Evolutionary conservation across 1,140 invertebrate species (phyloP), one percentile per base, ranked within the genome.

Genomic region (Atta texana): DNA sequence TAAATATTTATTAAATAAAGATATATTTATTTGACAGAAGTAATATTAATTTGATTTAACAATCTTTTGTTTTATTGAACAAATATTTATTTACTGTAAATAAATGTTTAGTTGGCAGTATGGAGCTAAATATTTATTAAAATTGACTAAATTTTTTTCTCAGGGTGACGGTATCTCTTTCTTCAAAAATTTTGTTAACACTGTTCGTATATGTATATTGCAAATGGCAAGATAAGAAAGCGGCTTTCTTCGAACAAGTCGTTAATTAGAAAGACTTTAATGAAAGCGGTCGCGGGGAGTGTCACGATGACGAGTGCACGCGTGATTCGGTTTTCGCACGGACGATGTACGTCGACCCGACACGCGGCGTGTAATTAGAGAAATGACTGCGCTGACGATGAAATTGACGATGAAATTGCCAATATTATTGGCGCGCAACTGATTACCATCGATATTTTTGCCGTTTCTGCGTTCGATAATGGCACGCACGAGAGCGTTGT

Each of bases 251-350:
- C 18, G 24, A 72, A 59, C 21, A 10, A 44, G 53, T 14, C 53
- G 53, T 59, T 82, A 82, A 82, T 82, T 31, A 72, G 31, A 31
- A 12, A 72, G 66, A 69, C 34, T 49, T 72, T 57, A 59, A 81
- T n/a, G 53, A 72, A 59, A 59, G 44, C 53, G 68, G 5, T 7
- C 31, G 57, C 31, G 24, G 63, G 21, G 34, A 31, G 16, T 28
- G 31, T 24, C 44, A 18, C 18, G 31, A 7, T 16, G 66, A 28
- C 18, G 61, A 34, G 55, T 14, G 39, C 34, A 44, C 77, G 28
- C 61, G 31, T 14, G 51, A 71, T 71, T 59, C 53, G 49, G 18
- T 31, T 44, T 18, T 53, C 21, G 64, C 28, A 44, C 31, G 44
- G n/a, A n/a, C 31, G 44, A 44, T 44, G 21, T 64, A 57, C 34